Conservation (phyloP, 2,888 invertebrate species). For the Caenorhabditis wallacei region DNA sequence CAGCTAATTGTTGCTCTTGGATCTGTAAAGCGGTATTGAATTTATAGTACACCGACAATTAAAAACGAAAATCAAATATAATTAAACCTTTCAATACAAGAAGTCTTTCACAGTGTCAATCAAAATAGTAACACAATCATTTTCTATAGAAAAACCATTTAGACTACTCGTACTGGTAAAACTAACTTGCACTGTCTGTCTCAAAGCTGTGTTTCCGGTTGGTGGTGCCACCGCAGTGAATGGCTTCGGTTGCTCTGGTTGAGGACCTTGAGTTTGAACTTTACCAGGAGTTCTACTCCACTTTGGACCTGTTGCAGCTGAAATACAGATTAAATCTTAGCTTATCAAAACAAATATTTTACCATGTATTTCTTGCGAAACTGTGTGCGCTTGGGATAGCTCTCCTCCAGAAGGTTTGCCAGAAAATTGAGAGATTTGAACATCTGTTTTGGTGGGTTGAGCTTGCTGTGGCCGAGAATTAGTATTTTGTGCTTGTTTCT, state of each 20-base stretch:
- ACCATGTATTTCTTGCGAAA: conserved; percentile 53
- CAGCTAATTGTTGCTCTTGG: conserved; percentile 66
- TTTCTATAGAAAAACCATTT: neutral
- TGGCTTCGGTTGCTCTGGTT: conserved; percentile 54
- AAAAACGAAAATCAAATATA: no score
- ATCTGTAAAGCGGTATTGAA: no score
- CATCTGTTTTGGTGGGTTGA: neutral
- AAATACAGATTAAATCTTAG: conserved; percentile 27
- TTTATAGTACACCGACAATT: no score
- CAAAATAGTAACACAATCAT: neutral
- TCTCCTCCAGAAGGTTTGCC: conserved; percentile 36
- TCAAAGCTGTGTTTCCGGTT: conserved; percentile 66
- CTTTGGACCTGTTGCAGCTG: conserved; percentile 66
- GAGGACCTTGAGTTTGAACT: conserved; percentile 56
- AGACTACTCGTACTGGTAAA: neutral
- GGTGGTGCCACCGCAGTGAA: conserved; percentile 58
- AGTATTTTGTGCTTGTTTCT: no score
- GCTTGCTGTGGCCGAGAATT: neutral
- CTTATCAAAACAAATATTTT: neutral
- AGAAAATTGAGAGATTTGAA: neutral
- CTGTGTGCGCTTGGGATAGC: conserved; percentile 29
- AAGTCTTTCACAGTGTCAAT: no score
- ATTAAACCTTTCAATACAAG: no score
- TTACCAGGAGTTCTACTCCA: conserved; percentile 68
- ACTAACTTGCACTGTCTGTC: conserved; percentile 68